These are phyloP conservation scores for Nineta flava DNA, from an alignment of 2,888 invertebrate genomes.

Conservation along the genomic window DNA sequence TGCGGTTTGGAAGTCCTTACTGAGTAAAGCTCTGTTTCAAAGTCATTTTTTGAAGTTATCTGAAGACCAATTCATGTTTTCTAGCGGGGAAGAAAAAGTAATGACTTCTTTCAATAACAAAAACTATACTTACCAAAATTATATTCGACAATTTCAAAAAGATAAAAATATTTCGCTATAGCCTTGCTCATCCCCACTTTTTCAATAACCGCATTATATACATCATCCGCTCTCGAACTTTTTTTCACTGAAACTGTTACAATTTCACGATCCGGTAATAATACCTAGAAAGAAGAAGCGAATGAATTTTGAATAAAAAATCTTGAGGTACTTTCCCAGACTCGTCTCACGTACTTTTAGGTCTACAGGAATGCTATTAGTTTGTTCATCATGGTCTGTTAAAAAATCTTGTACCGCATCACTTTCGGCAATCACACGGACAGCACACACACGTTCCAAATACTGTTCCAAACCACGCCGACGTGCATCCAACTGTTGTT, in stretches of 20 bases:
- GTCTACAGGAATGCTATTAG: conserved; percentile 45
- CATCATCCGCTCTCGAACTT: conserved; percentile 79
- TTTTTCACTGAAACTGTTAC: conserved; percentile 77
- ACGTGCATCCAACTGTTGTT: conserved; percentile 91
- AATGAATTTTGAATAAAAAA: not conserved
- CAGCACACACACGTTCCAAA: conserved; percentile 94
- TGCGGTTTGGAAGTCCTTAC: no score
- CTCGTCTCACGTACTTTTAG: conserved; percentile 39
- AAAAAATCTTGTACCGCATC: conserved; percentile 96
- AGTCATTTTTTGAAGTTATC: no score
- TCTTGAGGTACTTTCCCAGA: no score
- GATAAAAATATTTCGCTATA: conserved; percentile 79
- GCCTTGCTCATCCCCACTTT: conserved; percentile 69
- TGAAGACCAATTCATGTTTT: no score
- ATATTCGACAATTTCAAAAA: conserved; percentile 95
- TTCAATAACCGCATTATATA: conserved; percentile 73
- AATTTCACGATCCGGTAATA: conserved; percentile 83
- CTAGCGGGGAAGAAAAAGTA: no score
- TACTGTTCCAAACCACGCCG: conserved; percentile 92
- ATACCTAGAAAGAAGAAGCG: conserved; percentile 28
- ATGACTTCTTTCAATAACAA: no score
- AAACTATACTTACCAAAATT: conserved; percentile 66
- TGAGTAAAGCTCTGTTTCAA: no score
- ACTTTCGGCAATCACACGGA: conserved; percentile 93
- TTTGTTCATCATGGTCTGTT: conserved; percentile 77